Percentiles rank a stretch among this genome's conserved stretches.
Evolutionary conservation across 2,113 vertebrate species (phyloP).

Genomic region (Piaya cayana): DNA sequence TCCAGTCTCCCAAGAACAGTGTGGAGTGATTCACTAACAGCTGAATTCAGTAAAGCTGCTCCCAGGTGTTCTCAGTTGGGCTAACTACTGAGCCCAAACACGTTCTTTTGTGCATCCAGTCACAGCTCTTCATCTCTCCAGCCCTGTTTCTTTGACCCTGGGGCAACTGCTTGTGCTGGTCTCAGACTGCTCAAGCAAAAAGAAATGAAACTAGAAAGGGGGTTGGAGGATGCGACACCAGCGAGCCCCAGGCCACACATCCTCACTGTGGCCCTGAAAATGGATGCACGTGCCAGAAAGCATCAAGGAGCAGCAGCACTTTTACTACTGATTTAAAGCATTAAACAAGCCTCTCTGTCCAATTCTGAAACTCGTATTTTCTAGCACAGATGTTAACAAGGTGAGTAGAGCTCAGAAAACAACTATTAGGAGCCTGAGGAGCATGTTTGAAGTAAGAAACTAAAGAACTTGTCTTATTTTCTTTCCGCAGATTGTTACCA

Average conservation of each 20-base stretch:
- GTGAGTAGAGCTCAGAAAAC: slow-evolving; percentile 1
- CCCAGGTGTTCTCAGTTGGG: not conserved
- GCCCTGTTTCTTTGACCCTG: not conserved
- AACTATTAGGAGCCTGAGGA: not conserved
- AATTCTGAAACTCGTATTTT: not conserved
- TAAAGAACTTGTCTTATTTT: not conserved
- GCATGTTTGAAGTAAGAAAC: not conserved
- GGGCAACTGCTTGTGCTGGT: not conserved
- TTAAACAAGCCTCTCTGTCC: not conserved
- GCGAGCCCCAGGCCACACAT: not conserved
- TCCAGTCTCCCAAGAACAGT: not conserved
- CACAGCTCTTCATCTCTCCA: not conserved
- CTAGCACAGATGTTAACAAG: not conserved
- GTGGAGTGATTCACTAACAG: not conserved
- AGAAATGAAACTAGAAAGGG: not conserved
- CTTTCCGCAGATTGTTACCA: not conserved
- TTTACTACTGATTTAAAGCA: not conserved
- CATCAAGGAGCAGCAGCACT: not conserved
- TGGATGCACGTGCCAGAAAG: not conserved
- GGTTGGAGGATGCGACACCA: not conserved
- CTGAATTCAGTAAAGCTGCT: not conserved
- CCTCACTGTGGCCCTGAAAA: not conserved
- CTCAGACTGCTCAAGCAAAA: not conserved
- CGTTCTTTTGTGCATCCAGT: not conserved
- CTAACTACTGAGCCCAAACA: not conserved